Conservation (phyloP, 2,797 vertebrate species). For the Nasua narica region DNA sequence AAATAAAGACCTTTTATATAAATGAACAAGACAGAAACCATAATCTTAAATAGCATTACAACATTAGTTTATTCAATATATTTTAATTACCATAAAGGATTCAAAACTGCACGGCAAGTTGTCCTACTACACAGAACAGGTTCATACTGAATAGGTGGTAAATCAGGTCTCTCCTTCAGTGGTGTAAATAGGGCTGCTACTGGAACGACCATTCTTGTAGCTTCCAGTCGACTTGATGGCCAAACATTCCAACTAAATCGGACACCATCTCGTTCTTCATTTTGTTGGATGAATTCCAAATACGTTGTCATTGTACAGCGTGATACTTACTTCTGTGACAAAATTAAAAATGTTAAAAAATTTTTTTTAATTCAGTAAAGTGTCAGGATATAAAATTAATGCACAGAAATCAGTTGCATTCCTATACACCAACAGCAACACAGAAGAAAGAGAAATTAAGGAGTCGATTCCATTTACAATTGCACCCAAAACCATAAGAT, state of each 20-base stretch:
- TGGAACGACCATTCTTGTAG: conserved; percentile 96
- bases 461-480: no score
- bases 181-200: conserved; percentile 94
- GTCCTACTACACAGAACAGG: conserved; percentile 96
- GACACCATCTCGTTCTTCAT: conserved; percentile 96
- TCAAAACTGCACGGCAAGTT: conserved; percentile 95
- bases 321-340: conserved; percentile 74
- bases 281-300: conserved; percentile 97
- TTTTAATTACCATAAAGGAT: conserved; percentile 92
- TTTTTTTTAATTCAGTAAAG: no score
- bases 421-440: no score
- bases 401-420: no score
- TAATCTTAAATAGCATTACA: not conserved
- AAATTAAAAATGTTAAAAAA: conserved; percentile 27
- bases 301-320: conserved; percentile 92
- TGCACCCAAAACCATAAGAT: no score
- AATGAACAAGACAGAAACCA: conserved; percentile 2
- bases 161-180: conserved; percentile 92
- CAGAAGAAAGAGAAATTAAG: no score
- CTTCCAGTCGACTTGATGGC: conserved; percentile 97
- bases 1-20: conserved; percentile 20
- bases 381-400: no score
- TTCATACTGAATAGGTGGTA: conserved; percentile 97
- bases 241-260: conserved; percentile 99
- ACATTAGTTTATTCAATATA: not conserved